Base-by-base conservation (phyloP, 1,140 invertebrate genomes). In the Drosophila simulans region DNA sequence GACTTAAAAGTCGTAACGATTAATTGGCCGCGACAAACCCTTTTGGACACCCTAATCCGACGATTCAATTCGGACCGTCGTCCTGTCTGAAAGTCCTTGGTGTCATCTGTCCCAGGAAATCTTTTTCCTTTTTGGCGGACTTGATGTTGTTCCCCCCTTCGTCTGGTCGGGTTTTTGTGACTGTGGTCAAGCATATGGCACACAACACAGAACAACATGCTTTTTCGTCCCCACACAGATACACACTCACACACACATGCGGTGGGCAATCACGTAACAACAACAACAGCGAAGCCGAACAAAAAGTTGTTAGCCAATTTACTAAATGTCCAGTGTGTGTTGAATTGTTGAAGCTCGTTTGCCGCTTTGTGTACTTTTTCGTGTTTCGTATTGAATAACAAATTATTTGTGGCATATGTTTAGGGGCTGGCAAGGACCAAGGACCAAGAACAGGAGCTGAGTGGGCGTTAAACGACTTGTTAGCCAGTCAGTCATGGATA, bases 261-360 rank as follows among this genome's bases (percentile, higher is more conserved):
- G 34, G 27, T 37, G 45, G 46, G 37, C 80, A 83, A 83, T 72
- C 74, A 80, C 49, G 55, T 60, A 57, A 63, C 59, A 66, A 78
- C 68, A 77, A 69, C 48, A 37, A 69, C 51, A 20, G 43, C 35
- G 12, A 27, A 57, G 74, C 45, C 52, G 42, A 40, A 66, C 72
- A 85, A 85, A 85, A 85, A 84, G 77, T 85, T 85, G 81, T 86
- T 86, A 79, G 82, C 82, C 82, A 86, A 86, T 86, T 86, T 86
- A 81, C 42, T 86, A 86, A 86, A 86, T 85, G 82, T 78, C 74
- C 82, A 78, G 69, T 77, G 53, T 79, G 58, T 65, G 64, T 68
- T 59, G 62, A 59, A 59, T 59, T 77, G 54, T 77, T 60, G 56
- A 42, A 72, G 77, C 82, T 86, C 74, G 81, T 86, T 86, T 86